A percentile compares a stretch with the other conserved stretches of the same genome.
phyloP scores from a whole-genome alignment of 1,140 invertebrate genomes.

The Andrena cerasifolii region DNA sequence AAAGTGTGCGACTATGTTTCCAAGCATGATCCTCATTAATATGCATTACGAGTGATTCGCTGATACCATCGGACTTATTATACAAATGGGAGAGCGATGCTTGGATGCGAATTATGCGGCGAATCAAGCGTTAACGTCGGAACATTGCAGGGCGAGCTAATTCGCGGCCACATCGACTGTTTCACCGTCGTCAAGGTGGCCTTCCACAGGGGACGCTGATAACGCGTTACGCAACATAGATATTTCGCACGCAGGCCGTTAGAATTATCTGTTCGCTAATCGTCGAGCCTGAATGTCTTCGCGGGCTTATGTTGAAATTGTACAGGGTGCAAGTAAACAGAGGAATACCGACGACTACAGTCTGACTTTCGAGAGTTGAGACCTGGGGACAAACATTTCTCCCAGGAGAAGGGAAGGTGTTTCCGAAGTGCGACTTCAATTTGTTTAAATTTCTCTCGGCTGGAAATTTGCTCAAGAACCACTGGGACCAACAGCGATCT shows the following conservation, averaged over 20 bases:
- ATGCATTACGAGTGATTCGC: not conserved
- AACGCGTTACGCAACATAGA: slow-evolving; percentile 21
- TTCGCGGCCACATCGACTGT: not conserved
- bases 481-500: no score
- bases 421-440: no score
- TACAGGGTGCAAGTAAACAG: not conserved
- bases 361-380: no score
- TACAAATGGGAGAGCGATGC: slow-evolving; percentile 25
- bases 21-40: slow-evolving; percentile 30
- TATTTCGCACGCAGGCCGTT: not conserved
- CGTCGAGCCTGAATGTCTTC: not conserved
- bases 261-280: not conserved
- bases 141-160: not conserved
- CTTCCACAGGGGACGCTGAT: not conserved
- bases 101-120: not conserved
- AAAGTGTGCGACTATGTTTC: slow-evolving; percentile 18
- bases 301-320: not conserved
- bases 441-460: no score
- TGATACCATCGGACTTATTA: slow-evolving; percentile 13
- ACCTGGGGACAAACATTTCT: no score
- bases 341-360: no score
- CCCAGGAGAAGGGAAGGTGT: no score
- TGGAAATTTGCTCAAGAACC: no score
- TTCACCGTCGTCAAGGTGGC: not conserved
- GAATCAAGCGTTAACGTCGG: slow-evolving; percentile 14